Evolutionary conservation across 2,113 vertebrate species (phyloP).

Genomic region (Toxostoma redivivum): DNA sequence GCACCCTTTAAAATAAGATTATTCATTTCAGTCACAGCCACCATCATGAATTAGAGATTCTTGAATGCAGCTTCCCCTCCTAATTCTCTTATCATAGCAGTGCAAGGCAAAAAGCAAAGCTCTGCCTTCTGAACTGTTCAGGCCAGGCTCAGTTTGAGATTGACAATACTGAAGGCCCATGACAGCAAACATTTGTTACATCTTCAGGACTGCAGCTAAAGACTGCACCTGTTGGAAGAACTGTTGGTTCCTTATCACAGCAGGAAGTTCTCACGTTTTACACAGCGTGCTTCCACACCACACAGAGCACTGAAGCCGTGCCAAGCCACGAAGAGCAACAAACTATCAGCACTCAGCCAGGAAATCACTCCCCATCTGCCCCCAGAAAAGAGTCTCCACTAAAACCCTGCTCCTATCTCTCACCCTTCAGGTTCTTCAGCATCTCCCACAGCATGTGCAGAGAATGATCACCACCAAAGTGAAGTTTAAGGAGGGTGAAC

Average conservation of each 20-base stretch:
- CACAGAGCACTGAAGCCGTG: neutral
- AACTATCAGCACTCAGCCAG: neutral
- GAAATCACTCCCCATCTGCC: neutral
- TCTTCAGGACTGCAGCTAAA: neutral
- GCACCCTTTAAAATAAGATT: slow-evolving; percentile 31
- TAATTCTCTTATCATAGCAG: neutral
- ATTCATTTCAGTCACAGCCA: neutral
- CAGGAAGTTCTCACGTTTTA: neutral
- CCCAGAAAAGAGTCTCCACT: neutral
- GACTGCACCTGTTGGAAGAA: slow-evolving; percentile 20
- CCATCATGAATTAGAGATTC: neutral
- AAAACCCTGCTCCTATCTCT: neutral
- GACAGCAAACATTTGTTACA: neutral
- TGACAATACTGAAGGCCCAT: fast-evolving
- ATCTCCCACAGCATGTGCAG: neutral
- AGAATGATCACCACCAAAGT: neutral
- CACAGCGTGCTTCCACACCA: neutral
- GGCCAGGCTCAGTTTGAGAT: neutral
- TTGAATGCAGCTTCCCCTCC: neutral
- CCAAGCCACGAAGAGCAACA: neutral
- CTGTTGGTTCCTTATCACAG: neutral
- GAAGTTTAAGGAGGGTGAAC: neutral
- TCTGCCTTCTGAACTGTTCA: neutral
- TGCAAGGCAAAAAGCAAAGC: neutral
- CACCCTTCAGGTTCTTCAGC: neutral